Percentiles rank a stretch among this genome's conserved stretches.
Conservation (phyloP, 2,113 vertebrate genomes). For the Sprattus sprattus region DNA sequence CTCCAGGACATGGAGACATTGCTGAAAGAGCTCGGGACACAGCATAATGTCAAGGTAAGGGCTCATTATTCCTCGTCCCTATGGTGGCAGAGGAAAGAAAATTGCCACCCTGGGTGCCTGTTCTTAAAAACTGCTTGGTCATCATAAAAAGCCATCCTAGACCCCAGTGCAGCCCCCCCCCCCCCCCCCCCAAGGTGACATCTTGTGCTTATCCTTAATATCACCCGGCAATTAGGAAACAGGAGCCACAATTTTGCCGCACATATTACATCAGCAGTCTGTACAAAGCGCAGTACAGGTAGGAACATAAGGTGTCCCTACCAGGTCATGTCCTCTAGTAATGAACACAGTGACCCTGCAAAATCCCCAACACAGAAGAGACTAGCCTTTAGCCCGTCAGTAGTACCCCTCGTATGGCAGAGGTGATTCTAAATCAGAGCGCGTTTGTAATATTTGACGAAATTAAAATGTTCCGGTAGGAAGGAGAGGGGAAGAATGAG, state of each 20-base stretch:
- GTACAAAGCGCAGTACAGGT: background rate
- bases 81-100: background rate
- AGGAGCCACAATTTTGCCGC: too few species aligned
- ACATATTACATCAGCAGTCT: background rate
- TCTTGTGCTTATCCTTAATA: background rate
- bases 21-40: background rate
- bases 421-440: too few species aligned
- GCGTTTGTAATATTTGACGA: too few species aligned
- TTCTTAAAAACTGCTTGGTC: background rate
- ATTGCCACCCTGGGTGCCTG: background rate
- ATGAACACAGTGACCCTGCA: background rate
- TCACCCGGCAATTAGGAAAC: background rate
- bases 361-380: background rate
- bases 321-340: background rate
- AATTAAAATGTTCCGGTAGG: too few species aligned
- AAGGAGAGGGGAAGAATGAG: too few species aligned
- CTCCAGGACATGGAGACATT: constrained; percentile 6
- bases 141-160: background rate
- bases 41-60: constrained; percentile 3
- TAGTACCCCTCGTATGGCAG: too few species aligned
- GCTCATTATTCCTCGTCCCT: background rate
- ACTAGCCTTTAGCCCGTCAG: too few species aligned
- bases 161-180: background rate
- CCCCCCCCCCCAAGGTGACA: background rate
- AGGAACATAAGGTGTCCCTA: background rate